Evolutionary conservation across 2,888 invertebrate species (phyloP), one percentile per base, ranked within the genome.

Genomic region (Platycheirus rosarum): DNA sequence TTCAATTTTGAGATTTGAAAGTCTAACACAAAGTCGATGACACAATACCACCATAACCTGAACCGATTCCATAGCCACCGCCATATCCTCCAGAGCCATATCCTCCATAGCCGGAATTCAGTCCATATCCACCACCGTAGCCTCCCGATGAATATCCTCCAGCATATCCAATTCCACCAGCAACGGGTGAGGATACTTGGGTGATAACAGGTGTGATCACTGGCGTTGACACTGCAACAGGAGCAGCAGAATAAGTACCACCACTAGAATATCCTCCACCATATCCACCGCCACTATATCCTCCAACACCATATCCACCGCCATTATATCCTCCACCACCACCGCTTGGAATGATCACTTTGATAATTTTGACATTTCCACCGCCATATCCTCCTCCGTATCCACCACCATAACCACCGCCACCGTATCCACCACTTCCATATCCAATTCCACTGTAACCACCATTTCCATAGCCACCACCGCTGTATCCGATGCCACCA

Each of bases 241-340:
- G 44, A 51, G 60, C n/a, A 11, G 75, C 23, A 1, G 53, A 35
- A 13, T 53, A 53, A 1, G 53, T 37, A 8, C 18, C 8, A 40
- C 79, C 76, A 16, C 66, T 29, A n/a, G 9, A 11, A 11, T 68
- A 68, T 35, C 65, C 77, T 18, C 71, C 40, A 7, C 14, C 46
- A 29, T 75, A 75, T 37, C 77, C 76, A 2, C 82, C 57, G 20
- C 63, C n/a, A n/a, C n/a, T n/a, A n/a, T n/a, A n/a, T n/a, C n/a
- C n/a, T n/a, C 68, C 65, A 14, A 71, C 49, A 8, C 77, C 60
- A 11, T 73, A 78, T 51, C 75, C 74, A 9, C 84, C 55, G 6
- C 26, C 46, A 13, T 73, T 60, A 16, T 55, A 63, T 35, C 73
- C 76, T 8, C 75, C 69, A 14, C 79, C 16, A 4, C 74, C 65